Evolutionary conservation across 92 coral and sea anemone genomes (phyloP), one percentile per base, ranked within the genome.

Genomic region (Palythoa heliodiscus): DNA sequence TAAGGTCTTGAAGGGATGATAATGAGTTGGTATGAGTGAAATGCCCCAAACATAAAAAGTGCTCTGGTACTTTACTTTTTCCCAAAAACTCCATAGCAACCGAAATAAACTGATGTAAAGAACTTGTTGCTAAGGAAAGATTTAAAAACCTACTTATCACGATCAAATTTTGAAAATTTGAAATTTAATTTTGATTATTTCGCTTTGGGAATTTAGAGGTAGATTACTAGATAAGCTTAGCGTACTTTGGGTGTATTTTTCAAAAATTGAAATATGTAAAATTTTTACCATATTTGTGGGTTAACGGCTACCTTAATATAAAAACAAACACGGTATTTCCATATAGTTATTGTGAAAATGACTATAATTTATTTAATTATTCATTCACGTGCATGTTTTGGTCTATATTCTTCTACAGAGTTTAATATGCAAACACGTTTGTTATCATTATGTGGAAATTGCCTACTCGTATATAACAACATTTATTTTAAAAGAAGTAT

Each of bases 41-140:
- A 16, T 37, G 77, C 43, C 20, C 77, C 77, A 22, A 43, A 52
- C 76, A 43, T 38, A 39, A 39, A 48, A 20, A 72, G 54, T 15
- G 11, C 76, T 47, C n/a, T 29, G 55, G 55, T 0, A 12, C 8
- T 11, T 19, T 0, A 39, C 15, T 35, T 43, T 73, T 73, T 73
- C 77, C 13, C 57, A 73, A 73, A 73, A 14, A 43, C 7, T 3
- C 55, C 77, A 73, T 73, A 73, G 77, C 77, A 73, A 73, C 77
- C 77, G n/a, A 73, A 40, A 5, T 43, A 73, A 43, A 13, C 55
- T 40, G 77, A 73, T 37, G 43, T 73, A 73, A 43, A 73, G 58
- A 73, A 73, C n/a, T 73, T 20, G 77, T 73, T 73, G 77, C 77
- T 43, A 73, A n/a, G 77, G 35, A 73, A 43, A 73, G 55, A 43